Evolutionary conservation across 2,113 vertebrate species (phyloP).

Genomic region (Phrynosoma platyrhinos): DNA sequence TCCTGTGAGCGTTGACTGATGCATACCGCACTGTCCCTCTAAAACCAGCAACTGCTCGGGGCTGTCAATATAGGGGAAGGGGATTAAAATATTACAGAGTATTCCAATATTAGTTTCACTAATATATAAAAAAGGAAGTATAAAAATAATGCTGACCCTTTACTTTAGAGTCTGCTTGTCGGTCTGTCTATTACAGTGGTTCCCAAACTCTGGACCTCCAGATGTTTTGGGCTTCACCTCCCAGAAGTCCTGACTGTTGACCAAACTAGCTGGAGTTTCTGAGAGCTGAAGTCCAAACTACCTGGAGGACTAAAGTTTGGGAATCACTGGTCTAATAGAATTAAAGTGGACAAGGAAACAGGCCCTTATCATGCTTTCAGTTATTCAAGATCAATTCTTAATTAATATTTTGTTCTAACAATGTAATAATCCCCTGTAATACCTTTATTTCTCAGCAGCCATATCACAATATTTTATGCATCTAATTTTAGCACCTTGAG

Average conservation of each 20-base stretch:
- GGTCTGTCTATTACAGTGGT: too few relatives aligned
- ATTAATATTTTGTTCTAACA: neutral
- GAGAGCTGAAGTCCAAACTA: too few relatives aligned
- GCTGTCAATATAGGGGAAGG: conserved; percentile 78
- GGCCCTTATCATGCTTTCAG: neutral
- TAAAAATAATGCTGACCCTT: neutral
- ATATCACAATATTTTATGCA: neutral
- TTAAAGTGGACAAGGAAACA: neutral
- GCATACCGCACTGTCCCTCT: conserved; percentile 97
- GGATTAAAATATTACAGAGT: conserved; percentile 25
- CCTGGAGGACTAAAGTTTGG: too few relatives aligned
- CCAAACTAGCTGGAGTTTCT: too few relatives aligned
- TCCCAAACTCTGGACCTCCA: too few relatives aligned
- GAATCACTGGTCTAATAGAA: neutral
- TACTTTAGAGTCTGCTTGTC: neutral
- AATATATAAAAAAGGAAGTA: neutral
- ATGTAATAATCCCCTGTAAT: too few relatives aligned
- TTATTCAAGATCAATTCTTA: neutral
- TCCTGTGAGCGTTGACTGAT: conserved; percentile 96
- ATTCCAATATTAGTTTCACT: neutral
- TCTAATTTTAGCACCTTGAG: neutral
- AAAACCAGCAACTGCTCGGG: conserved; percentile 95
- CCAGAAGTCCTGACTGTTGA: too few relatives aligned
- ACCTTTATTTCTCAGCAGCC: neutral
- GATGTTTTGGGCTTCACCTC: too few relatives aligned